Evolutionary conservation across 30 jellyfish, hydroid and myxozoan genomes (phyloP), one percentile per base, ranked within the genome.

Genomic region (Pseudorhiza aurosa): DNA sequence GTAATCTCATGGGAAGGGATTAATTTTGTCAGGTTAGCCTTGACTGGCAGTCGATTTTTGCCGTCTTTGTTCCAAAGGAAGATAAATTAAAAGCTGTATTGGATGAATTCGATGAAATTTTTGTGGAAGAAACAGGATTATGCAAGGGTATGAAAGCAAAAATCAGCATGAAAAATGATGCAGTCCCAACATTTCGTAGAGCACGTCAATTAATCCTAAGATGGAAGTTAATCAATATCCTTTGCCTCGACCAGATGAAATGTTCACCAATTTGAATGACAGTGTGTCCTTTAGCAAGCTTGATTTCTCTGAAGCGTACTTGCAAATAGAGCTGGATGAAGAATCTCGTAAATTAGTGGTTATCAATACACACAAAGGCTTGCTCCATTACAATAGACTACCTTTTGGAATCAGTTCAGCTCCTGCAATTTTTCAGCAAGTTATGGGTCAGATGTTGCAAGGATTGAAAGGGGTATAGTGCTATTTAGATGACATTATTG

Each of bases 31-130:
- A 76, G 40, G 71, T 58, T 58, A 58, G 80, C 71, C 89, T 76
- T 76, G 89, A 76, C 36, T 76, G 81, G 81, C 89, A 76, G 89
- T 58, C 87, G 87, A 74, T 74, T 55, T 74, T 74, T 53, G 87
- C 77, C 55, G 76, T 53, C 55, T 74, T 36, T 29, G 36, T 74
- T 50, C 76, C 77, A 55, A 51, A 56, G 64, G 87, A 74, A 74
- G 37, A 74, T 39, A 51, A 74, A 58, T 36, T 74, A 29, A 56
- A 74, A 74, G 62, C 77, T 31, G 65, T 74, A 33, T 74, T 55
- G 77, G 77, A 74, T 53, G 78, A 74, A 35, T 50, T 74, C 87
- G 47, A 74, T 21, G 77, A 77, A 57, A 36, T 40, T 63, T 32
- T 63, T 29, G 56, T 63, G 77, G 57, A 63, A 35, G 77, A 63